Base-by-base conservation (phyloP, 2,797 vertebrate genomes). In the Phyllotis vaccarum region DNA sequence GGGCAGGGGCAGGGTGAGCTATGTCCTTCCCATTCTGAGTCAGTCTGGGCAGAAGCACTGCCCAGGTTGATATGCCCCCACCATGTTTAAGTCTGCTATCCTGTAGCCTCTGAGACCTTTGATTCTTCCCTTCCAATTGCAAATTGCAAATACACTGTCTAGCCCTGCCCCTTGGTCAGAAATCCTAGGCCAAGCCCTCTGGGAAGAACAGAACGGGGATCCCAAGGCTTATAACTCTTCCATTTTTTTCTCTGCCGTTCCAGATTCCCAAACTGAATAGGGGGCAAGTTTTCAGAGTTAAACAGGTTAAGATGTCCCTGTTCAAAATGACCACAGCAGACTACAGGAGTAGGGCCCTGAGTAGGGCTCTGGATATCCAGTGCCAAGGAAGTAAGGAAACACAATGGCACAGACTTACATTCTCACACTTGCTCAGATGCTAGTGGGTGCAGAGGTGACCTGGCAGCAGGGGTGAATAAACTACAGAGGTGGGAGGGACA, bases 301-400 rank as follows among this genome's bases (percentile, higher is more conserved):
- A 31, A 29, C 21, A 76, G 31, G 54, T 86, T 43, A 89, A 92
- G 70, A 90, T 54, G 79, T 19, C n/a, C 81, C 46, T 94, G 58
- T 40, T 21, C 24, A 34, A 31, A 34, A 34, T 52, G 40, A 31
- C 54, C n/a, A 24, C 14, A 58, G 22, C 46, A 3, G 22, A 7
- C 62, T n/a, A 13, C 5, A 3, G 27, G 21, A 52, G n/a, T 22
- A 11, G 80, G 62, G 27, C 34, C 22, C 24, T 1, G 19, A 58
- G 62, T 29, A 22, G 17, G 4, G 14, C 27, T n/a, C 90, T 43
- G 34, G 49, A 43, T 21, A 17, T 22, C 11, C 2, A 54, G 31
- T 87, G 49, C 54, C 24, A 74, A 2, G 68, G 60, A 79, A 46
- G 27, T 24, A 5, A 66, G 74, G 24, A 66, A n/a, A 34, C 80